These are phyloP conservation scores for Antheraea assamensis DNA, from an alignment of 2,888 invertebrate genomes.

Conservation along the genomic window DNA sequence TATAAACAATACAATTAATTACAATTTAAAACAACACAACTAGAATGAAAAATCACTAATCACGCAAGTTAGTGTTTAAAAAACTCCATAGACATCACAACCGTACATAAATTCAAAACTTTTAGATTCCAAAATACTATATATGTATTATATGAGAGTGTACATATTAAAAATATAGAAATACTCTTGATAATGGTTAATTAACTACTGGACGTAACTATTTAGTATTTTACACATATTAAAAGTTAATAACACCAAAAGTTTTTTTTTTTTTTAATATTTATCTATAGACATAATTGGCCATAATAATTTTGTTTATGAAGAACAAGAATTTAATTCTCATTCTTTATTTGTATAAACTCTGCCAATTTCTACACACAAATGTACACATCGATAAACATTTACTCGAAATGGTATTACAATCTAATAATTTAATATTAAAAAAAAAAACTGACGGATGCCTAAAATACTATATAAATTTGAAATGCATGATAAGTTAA, in stretches of 20 bases:
- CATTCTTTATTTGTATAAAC: not conserved
- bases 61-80: conserved; percentile 18
- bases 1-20: not conserved
- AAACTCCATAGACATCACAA: conserved; percentile 56
- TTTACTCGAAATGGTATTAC: not conserved
- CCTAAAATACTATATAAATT: not conserved
- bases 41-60: not conserved
- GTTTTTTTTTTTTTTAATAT: not conserved
- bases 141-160: conserved; percentile 2
- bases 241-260: conserved; percentile 26
- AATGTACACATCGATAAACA: conserved; percentile 1
- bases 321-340: not conserved
- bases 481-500: conserved; percentile 9
- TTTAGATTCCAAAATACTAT: conserved; percentile 35
- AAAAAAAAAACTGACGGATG: not conserved
- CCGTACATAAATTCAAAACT: conserved; percentile 66
- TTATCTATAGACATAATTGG: not conserved
- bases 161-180: conserved; percentile 34
- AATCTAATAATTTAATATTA: not conserved
- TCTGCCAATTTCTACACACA: not conserved
- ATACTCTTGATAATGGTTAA: conserved; percentile 32
- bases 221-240: conserved; percentile 36
- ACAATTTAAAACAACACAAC: not conserved
- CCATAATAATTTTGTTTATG: not conserved
- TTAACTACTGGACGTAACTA: conserved; percentile 56